These are phyloP conservation scores for Ligdia adustata DNA, from an alignment of 2,888 invertebrate genomes.

Conservation along the genomic window DNA sequence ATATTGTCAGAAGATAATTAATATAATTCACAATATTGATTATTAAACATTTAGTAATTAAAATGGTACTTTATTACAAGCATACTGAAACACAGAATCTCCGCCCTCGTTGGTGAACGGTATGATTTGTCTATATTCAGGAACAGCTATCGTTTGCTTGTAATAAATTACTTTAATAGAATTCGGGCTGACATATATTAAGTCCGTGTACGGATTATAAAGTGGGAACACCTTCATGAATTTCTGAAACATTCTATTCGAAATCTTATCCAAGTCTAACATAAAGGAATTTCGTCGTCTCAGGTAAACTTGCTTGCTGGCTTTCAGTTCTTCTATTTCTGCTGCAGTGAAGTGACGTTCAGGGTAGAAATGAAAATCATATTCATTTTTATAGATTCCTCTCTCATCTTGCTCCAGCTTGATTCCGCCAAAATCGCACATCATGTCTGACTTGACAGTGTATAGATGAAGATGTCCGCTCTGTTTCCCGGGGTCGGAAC, in stretches of 20 bases:
- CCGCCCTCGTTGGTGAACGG: neutral
- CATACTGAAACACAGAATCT: neutral
- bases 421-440: neutral
- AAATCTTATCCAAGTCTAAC: neutral
- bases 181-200: neutral
- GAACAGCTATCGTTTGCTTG: neutral
- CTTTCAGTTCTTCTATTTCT: neutral
- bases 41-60: too few relatives aligned
- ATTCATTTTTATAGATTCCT: neutral
- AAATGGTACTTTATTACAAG: conserved; percentile 17
- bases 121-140: neutral
- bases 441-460: neutral
- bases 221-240: neutral
- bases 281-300: neutral
- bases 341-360: neutral
- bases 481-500: neutral
- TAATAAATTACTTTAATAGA: neutral
- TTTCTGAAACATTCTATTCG: neutral
- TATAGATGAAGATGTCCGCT: neutral
- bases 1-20: too few relatives aligned
- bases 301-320: neutral
- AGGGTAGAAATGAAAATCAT: neutral
- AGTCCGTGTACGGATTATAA: neutral
- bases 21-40: too few relatives aligned
- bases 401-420: neutral